These are phyloP conservation scores for Propithecus coquereli DNA, from an alignment of 2,113 vertebrate genomes.

Conservation along the genomic window DNA sequence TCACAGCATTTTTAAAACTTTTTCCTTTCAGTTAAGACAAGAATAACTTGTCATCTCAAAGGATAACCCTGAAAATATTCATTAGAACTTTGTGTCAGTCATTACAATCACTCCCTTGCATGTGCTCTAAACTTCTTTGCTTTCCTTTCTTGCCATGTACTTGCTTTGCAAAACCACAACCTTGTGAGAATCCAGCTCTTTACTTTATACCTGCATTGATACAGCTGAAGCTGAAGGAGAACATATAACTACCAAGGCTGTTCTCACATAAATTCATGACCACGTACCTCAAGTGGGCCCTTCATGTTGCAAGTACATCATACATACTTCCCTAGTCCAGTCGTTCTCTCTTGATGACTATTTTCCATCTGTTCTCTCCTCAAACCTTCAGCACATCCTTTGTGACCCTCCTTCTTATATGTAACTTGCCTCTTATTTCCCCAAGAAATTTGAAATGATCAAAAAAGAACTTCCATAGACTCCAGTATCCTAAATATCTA, in stretches of 20 bases:
- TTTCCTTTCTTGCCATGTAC: neutral
- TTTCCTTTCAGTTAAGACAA: slow-evolving; percentile 24
- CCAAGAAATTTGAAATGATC: neutral
- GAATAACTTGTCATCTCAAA: slow-evolving; percentile 3
- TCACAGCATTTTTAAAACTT: slow-evolving; percentile 4
- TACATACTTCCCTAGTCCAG: neutral
- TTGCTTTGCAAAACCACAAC: slow-evolving; percentile 27
- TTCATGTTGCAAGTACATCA: neutral
- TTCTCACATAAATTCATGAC: neutral
- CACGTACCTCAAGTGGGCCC: neutral
- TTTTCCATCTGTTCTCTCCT: neutral
- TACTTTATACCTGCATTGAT: neutral
- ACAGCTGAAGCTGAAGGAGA: neutral
- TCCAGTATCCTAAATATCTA: neutral
- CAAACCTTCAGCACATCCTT: neutral
- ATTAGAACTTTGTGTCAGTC: neutral
- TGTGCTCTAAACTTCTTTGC: neutral
- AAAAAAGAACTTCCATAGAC: neutral
- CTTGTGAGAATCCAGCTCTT: neutral
- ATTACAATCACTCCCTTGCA: neutral
- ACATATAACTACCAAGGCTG: neutral
- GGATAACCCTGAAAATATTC: neutral
- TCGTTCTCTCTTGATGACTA: neutral
- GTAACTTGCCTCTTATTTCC: neutral
- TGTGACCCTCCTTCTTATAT: neutral